These are phyloP conservation scores for Drosophila kokeensis DNA, from an alignment of 2,888 invertebrate species.

Conservation along the genomic window DNA sequence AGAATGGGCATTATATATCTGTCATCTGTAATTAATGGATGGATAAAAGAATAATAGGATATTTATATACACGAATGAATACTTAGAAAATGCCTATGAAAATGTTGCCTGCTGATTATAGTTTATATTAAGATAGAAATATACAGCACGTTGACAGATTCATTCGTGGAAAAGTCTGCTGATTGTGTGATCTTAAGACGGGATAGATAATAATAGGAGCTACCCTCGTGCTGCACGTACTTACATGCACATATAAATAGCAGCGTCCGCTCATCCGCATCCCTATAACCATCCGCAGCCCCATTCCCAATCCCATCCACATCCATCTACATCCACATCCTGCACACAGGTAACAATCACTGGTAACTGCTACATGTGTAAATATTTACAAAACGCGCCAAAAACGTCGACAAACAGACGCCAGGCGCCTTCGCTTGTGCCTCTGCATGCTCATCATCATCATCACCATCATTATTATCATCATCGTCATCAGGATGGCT, in stretches of 20 bases:
- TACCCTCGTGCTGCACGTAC: slow-evolving; percentile 36
- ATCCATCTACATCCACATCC: neutral
- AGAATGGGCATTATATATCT: too few relatives aligned
- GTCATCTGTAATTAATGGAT: too few relatives aligned
- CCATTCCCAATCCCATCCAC: neutral
- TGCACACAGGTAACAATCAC: slow-evolving; percentile 66
- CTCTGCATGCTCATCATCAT: slow-evolving; percentile 50
- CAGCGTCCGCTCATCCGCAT: slow-evolving; percentile 12
- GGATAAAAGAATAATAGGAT: neutral
- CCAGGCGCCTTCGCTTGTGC: slow-evolving; percentile 65
- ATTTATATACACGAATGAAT: neutral
- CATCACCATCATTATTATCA: neutral
- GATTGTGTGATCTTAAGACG: neutral
- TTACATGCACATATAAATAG: slow-evolving; percentile 45
- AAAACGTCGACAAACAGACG: slow-evolving; percentile 77
- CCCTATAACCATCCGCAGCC: neutral
- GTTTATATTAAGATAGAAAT: neutral
- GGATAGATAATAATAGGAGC: neutral
- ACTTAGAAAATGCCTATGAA: neutral
- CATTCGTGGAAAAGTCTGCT: neutral
- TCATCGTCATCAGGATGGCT: slow-evolving; percentile 5
- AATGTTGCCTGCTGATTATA: neutral
- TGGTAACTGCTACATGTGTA: slow-evolving; percentile 80
- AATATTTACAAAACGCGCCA: slow-evolving; percentile 81
- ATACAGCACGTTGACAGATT: neutral